Evolutionary conservation across 2,113 vertebrate species (phyloP), one percentile per base, ranked within the genome.

Genomic region (Pipa parva): DNA sequence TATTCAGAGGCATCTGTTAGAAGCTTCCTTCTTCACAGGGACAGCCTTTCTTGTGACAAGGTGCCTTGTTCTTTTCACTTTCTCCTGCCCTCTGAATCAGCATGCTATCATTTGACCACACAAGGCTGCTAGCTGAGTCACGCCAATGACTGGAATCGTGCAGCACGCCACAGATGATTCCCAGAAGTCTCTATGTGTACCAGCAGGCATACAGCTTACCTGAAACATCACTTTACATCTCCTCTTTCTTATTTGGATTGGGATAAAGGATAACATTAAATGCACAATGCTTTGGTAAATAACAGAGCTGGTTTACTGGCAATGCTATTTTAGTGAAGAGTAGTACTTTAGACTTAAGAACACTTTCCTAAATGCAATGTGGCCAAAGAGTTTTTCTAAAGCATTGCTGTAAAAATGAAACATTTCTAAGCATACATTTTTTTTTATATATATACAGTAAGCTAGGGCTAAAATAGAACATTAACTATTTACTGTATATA

Each of bases 81-180:
- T 72, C 76, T 73, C 74, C 73, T 61, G 72, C 80, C 74, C 71
- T 68, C 79, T 88, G 87, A 89, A 78, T 90, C 87, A 89, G 87
- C 84, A 78, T 69, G 45, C 46, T 20, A 66, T 75, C 74, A 75
- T 42, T 49, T 60, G 77, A 83, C 80, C 46, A 73, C 77, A 83
- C 79, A 79, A 84, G 78, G 80, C 81, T 86, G 77, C 82, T 10
- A 1, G 63, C 86, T 91, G 89, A 91, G 84, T 91, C 89, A 91
- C 78, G 81, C 76, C 78, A 81, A 83, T 88, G 84, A 86, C 85
- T 85, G 87, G 83, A 90, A 89, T 84, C 80, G 79, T 82, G 87
- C 80, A 80, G 79, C 77, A 80, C 79, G 82, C 78, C 81, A 83
- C 76, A 74, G 79, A 83, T 76, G 78, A 77, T 88, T 90, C 86